Conservation (phyloP, 2,797 vertebrate species). For the Gambusia yucatana region DNA sequence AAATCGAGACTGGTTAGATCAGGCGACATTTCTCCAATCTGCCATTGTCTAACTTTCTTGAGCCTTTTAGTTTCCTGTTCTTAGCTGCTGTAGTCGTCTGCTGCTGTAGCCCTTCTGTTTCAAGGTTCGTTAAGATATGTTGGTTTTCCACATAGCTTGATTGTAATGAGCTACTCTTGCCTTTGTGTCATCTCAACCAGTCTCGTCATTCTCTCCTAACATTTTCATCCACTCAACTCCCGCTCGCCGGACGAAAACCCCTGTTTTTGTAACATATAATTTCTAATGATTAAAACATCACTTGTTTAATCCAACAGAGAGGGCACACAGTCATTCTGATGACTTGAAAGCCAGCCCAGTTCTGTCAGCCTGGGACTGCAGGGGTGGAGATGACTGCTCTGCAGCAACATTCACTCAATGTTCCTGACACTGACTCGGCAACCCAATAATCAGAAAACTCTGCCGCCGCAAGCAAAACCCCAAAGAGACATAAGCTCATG, state of each 20-base stretch:
- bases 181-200: neutral
- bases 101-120: too few relatives aligned
- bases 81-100: neutral
- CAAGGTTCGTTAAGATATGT: too few relatives aligned
- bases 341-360: constrained; percentile 46
- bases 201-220: neutral
- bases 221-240: neutral
- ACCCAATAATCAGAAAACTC: constrained; percentile 27
- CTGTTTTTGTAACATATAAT: neutral
- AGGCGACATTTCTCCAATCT: neutral
- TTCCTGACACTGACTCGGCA: constrained; percentile 44
- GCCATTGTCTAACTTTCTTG: neutral
- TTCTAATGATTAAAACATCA: neutral
- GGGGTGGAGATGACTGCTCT: constrained; percentile 49
- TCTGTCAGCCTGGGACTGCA: constrained; percentile 53
- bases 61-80: neutral
- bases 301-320: neutral
- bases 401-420: constrained; percentile 35
- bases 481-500: constrained; percentile 15
- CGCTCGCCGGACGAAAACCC: neutral
- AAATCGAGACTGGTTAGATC: too few relatives aligned
- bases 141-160: neutral
- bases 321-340: constrained; percentile 7
- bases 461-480: constrained; percentile 5
- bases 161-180: neutral